Percentiles rank a stretch among this genome's conserved stretches.
Conservation (phyloP, 2,113 vertebrate species). For the Genyomyrus donnyi region DNA sequence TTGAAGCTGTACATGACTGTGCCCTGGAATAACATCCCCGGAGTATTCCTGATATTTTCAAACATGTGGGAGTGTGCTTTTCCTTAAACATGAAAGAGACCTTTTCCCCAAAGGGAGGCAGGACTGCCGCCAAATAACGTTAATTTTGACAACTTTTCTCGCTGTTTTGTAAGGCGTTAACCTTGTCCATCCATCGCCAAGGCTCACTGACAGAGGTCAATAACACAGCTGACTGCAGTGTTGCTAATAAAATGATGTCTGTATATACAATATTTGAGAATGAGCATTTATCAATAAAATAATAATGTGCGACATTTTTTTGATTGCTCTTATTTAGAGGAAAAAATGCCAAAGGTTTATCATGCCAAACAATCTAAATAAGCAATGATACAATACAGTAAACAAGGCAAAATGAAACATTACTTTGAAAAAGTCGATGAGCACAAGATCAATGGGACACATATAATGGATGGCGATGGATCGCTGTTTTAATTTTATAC, state of each 20-base stretch:
- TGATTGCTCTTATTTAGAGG: background rate
- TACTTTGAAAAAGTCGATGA: slow-evolving; percentile 67
- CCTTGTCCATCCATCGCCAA: slow-evolving; percentile 37
- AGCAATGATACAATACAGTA: slow-evolving; percentile 22
- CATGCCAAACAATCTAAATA: slow-evolving; percentile 27
- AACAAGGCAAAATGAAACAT: slow-evolving; percentile 36
- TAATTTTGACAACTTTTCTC: slow-evolving; percentile 66
- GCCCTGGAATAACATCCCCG: slow-evolving; percentile 60
- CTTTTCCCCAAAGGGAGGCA: slow-evolving; percentile 58
- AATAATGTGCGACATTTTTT: background rate
- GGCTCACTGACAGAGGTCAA: slow-evolving; percentile 44
- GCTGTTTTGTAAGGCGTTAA: slow-evolving; percentile 58
- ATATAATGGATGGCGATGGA: slow-evolving; percentile 81
- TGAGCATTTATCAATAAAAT: background rate
- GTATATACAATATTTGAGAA: slow-evolving; percentile 8
- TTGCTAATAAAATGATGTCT: slow-evolving; percentile 46
- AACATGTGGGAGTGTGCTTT: slow-evolving; percentile 87
- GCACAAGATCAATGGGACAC: slow-evolving; percentile 73
- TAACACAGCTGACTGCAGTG: slow-evolving; percentile 42
- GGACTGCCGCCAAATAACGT: slow-evolving; percentile 57
- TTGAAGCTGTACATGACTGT: slow-evolving; percentile 63
- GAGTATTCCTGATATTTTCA: slow-evolving; percentile 72
- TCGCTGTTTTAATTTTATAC: slow-evolving; percentile 86
- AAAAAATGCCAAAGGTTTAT: background rate
- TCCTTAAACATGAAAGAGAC: slow-evolving; percentile 69